Conservation (phyloP, 2,888 invertebrate genomes). For the Chaitophorus viminalis region DNA sequence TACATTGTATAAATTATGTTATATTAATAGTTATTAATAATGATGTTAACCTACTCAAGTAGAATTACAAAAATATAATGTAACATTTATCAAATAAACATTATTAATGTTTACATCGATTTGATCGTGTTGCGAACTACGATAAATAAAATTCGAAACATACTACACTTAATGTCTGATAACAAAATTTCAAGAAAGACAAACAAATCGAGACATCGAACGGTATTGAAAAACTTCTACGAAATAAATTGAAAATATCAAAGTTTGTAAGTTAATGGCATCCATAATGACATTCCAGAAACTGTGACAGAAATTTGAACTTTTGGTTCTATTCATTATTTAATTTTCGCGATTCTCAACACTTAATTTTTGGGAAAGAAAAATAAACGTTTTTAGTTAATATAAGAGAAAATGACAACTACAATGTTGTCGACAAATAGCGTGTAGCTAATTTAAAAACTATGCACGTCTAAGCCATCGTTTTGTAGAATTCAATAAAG, state of each 20-base stretch:
- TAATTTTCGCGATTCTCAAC: too few relatives aligned
- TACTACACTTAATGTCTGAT: background rate
- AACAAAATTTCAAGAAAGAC: background rate
- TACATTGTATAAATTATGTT: too few relatives aligned
- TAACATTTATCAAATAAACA: too few relatives aligned
- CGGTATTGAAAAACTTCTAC: background rate
- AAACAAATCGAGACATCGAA: background rate
- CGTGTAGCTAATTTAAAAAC: slow-evolving; percentile 41
- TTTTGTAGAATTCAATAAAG: slow-evolving; percentile 15
- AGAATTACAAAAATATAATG: too few relatives aligned
- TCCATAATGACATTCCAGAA: background rate
- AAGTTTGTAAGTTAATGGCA: background rate
- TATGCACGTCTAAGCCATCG: slow-evolving; percentile 2
- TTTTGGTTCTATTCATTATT: background rate
- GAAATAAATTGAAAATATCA: slow-evolving; percentile 12
- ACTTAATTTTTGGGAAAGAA: background rate
- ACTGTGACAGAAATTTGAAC: background rate
- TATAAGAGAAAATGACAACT: background rate
- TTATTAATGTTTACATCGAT: too few relatives aligned
- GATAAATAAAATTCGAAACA: too few relatives aligned
- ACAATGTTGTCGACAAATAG: background rate
- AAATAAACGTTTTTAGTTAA: slow-evolving; percentile 11
- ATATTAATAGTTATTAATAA: too few relatives aligned
- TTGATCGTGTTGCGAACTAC: too few relatives aligned
- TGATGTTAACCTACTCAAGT: too few relatives aligned